phyloP scores from a whole-genome alignment of 2,797 vertebrate genomes.

The Potorous gilbertii region DNA sequence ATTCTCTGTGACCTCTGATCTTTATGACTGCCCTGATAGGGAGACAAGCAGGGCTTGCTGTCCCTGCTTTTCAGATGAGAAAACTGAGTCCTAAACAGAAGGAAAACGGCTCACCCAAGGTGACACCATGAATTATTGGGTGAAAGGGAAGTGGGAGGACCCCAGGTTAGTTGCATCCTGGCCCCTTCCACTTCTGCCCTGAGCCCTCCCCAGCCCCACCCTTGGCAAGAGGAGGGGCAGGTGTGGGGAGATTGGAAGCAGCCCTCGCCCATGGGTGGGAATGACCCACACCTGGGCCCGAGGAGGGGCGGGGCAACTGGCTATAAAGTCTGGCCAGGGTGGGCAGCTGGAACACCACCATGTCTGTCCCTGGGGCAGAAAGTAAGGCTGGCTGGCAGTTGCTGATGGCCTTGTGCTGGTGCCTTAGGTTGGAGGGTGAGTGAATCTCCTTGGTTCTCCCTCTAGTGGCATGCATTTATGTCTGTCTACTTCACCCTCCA shows the following conservation, averaged over 20 bases:
- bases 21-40: neutral
- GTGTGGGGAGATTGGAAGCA: neutral
- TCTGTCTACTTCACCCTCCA: neutral
- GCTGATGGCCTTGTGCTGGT: neutral
- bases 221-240: neutral
- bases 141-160: neutral
- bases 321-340: neutral
- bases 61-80: neutral
- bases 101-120: neutral
- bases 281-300: neutral
- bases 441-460: neutral
- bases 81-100: neutral
- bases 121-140: neutral
- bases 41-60: neutral
- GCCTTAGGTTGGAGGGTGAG: neutral
- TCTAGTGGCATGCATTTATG: neutral
- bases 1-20: neutral
- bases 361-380: no score
- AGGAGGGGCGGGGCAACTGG: neutral
- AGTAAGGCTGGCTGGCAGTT: neutral
- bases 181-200: neutral
- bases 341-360: no score
- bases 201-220: neutral
- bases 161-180: neutral
- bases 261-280: neutral